Evolutionary conservation across 2,797 vertebrate genomes (phyloP).

Genomic region (Lepilemur septentrionalis): DNA sequence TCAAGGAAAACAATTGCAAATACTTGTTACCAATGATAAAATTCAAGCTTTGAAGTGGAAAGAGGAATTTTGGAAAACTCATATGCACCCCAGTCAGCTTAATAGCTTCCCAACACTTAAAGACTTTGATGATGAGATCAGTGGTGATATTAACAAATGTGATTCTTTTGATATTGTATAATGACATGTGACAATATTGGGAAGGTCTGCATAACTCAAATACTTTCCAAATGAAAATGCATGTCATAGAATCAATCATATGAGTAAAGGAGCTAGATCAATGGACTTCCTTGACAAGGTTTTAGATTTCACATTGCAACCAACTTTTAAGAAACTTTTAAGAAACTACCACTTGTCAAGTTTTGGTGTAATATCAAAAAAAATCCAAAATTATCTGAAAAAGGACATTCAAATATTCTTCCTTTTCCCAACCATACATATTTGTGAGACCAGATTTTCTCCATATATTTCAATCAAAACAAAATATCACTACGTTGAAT

Average conservation of each 20-base stretch:
- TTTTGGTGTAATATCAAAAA: conserved; percentile 31
- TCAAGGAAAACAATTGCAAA: conserved; percentile 2
- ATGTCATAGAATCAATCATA: not conserved
- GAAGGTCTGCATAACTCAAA: not conserved
- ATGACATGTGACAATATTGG: conserved; percentile 32
- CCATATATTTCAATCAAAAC: conserved; percentile 4
- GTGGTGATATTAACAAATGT: not conserved
- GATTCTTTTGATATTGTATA: not conserved
- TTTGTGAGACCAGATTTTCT: conserved; percentile 30
- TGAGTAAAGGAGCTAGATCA: not conserved
- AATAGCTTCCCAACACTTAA: not conserved
- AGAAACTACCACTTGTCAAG: not conserved
- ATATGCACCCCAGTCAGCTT: not conserved
- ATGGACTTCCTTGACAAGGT: not conserved
- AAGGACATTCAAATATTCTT: conserved; percentile 23
- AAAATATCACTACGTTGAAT: not conserved
- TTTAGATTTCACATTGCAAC: conserved; percentile 1
- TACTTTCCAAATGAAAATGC: conserved; percentile 41
- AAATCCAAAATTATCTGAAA: not conserved
- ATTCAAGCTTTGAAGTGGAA: not conserved
- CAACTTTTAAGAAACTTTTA: not conserved
- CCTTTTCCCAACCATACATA: not conserved
- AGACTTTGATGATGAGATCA: not conserved
- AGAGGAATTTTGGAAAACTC: conserved; percentile 28
- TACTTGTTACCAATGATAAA: conserved; percentile 16